phyloP scores from a whole-genome alignment of 2,113 vertebrate species.

The Cottus gobio region DNA sequence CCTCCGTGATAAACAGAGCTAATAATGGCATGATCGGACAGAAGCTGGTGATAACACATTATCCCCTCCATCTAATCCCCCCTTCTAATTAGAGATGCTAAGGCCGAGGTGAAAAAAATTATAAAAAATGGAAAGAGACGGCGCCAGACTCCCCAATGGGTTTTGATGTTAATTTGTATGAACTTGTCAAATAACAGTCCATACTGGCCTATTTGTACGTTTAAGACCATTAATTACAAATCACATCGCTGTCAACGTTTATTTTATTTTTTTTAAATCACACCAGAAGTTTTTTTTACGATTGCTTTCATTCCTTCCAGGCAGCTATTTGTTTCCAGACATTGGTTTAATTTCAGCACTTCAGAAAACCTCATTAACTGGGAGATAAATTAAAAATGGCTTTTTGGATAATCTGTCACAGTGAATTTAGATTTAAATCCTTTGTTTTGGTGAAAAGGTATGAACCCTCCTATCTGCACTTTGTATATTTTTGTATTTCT shows the following conservation, averaged over 20 bases:
- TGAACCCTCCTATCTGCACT: background rate
- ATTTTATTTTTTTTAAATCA: background rate
- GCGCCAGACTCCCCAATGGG: background rate
- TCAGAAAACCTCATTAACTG: constrained; percentile 29
- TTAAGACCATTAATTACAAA: constrained; percentile 4
- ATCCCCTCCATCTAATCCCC: constrained; percentile 69
- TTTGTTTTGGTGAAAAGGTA: background rate
- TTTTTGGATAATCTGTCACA: constrained; percentile 35
- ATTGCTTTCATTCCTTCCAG: constrained; percentile 26
- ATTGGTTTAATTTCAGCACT: constrained; percentile 24
- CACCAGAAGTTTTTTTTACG: background rate
- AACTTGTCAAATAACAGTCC: constrained; percentile 22
- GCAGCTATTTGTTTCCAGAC: constrained; percentile 21
- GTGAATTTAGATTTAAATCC: background rate
- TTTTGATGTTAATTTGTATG: constrained; percentile 22
- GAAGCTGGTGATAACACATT: constrained; percentile 65
- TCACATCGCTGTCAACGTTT: background rate
- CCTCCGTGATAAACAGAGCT: constrained; percentile 58
- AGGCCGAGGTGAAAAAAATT: constrained; percentile 46
- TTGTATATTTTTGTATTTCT: no score
- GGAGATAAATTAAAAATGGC: constrained; percentile 16
- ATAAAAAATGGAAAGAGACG: constrained; percentile 15
- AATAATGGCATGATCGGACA: constrained; percentile 68
- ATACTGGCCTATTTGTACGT: constrained; percentile 9
- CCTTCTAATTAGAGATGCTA: constrained; percentile 69